These are phyloP conservation scores for Ennomos fuscantarius DNA, from an alignment of 2,888 invertebrate species.

Conservation along the genomic window DNA sequence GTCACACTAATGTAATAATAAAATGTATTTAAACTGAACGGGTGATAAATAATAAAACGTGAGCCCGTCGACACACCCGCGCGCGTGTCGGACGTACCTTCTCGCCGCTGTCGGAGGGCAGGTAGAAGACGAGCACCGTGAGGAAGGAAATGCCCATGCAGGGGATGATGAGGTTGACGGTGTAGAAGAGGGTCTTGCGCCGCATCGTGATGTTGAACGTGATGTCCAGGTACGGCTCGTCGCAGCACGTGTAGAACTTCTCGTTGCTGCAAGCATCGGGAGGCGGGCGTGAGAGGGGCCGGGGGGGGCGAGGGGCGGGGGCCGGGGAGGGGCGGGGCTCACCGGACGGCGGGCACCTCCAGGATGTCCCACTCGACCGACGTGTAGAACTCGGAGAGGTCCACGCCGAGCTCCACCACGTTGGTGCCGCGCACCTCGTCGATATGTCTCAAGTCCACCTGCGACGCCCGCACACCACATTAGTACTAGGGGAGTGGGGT, in stretches of 20 bases:
- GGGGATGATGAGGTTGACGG: constrained; percentile 98
- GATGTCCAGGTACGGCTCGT: constrained; percentile 97
- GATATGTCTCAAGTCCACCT: constrained; percentile 97
- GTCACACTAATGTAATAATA: too few relatives aligned
- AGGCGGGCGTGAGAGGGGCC: neutral
- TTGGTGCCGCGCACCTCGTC: constrained; percentile 95
- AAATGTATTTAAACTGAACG: too few relatives aligned
- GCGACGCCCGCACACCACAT: constrained; percentile 12
- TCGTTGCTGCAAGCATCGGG: constrained; percentile 88
- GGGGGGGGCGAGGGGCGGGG: neutral
- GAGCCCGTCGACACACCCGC: neutral
- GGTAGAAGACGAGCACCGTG: constrained; percentile 98
- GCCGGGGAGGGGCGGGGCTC: neutral
- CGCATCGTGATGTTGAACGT: constrained; percentile 99
- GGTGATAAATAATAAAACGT: too few relatives aligned
- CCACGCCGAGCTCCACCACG: constrained; percentile 96
- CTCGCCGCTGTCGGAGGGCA: constrained; percentile 99
- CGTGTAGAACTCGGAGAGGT: constrained; percentile 98
- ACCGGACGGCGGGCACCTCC: constrained; percentile 97
- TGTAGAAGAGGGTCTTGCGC: constrained; percentile 98
- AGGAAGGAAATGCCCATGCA: constrained; percentile 99
- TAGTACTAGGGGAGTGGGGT: neutral
- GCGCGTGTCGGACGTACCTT: constrained; percentile 76
- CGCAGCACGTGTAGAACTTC: constrained; percentile 98
- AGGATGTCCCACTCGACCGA: constrained; percentile 99